Conservation (phyloP, 1,140 invertebrate species). For the Dendrolimus punctatus region DNA sequence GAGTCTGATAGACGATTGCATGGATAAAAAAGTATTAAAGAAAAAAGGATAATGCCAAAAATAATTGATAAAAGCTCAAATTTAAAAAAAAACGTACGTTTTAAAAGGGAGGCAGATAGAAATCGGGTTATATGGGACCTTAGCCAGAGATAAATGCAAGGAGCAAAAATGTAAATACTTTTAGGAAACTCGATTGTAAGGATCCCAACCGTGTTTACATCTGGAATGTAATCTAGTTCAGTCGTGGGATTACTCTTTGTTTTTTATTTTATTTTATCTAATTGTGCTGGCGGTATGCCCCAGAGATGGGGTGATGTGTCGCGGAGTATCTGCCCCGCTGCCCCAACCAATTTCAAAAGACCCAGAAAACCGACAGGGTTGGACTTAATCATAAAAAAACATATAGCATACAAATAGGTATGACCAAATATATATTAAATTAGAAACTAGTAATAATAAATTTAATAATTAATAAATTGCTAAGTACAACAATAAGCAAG, state of each 20-base stretch:
- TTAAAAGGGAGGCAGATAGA: too few species aligned
- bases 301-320: constrained; percentile 55
- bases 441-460: background rate
- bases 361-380: constrained; percentile 48
- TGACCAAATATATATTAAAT: background rate
- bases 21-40: too few species aligned
- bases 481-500: too few species aligned
- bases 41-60: too few species aligned
- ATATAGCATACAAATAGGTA: background rate
- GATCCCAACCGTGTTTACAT: constrained; percentile 9
- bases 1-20: too few species aligned
- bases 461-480: too few species aligned
- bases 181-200: constrained; percentile 4
- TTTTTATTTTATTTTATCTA: constrained; percentile 49
- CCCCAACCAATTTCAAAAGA: constrained; percentile 61
- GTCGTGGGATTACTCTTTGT: constrained; percentile 26
- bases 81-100: too few species aligned
- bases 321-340: constrained; percentile 39
- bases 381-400: constrained; percentile 10
- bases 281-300: constrained; percentile 49
- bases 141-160: too few species aligned
- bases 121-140: too few species aligned
- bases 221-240: constrained; percentile 28
- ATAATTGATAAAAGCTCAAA: too few species aligned
- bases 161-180: too few species aligned